Base-by-base conservation (phyloP, 2,113 vertebrate species). In the Cheilinus undulatus region DNA sequence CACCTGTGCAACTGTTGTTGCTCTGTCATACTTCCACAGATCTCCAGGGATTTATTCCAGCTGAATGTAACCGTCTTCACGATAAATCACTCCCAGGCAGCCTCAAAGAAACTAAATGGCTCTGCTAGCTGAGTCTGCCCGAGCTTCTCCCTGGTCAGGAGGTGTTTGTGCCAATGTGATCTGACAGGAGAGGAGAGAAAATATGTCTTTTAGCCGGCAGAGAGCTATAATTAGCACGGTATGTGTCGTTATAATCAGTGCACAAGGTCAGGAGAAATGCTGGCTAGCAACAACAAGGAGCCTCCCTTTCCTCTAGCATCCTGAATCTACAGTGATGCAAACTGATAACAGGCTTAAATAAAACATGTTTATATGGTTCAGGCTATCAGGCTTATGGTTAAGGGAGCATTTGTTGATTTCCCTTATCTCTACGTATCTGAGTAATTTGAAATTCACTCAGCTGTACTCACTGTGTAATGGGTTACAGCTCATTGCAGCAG, bases 141-240 rank as follows among this genome's bases (percentile, higher is more conserved):
- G 9, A 30, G 19, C 51, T 72, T 61, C 54, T 65, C 52, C 23
- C 67, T 26, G 27, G 63, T 54, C 76, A 63, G 59, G 56, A 69
- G 60, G 56, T 74, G 66, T 80, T 79, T 79, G 22, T 60, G 72
- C 61, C 81, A 76, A 43, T 58, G 87, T 82, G 80, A 78, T 74
- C 77, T 68, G 63, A 82, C 70, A 42, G 53, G 42, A 34, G 67
- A 24, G 60, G 52, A 34, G 49, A 54, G 58, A 64, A 85, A 79
- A 77, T 63, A 42, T 67, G 76, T 72, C 49, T 83, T 88, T 70
- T 82, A 73, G 79, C 57, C 78, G 73, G 36, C 64, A 51, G 36
- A 32, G 76, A 50, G 66, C 83, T 89, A 85, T 88, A 86, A 83
- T 89, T 88, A 89, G 82, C 76, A 38, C 79, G 59, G 69, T 51